Evolutionary conservation across 2,113 vertebrate species (phyloP), one percentile per base, ranked within the genome.

Genomic region (Ramphastos sulfuratus): DNA sequence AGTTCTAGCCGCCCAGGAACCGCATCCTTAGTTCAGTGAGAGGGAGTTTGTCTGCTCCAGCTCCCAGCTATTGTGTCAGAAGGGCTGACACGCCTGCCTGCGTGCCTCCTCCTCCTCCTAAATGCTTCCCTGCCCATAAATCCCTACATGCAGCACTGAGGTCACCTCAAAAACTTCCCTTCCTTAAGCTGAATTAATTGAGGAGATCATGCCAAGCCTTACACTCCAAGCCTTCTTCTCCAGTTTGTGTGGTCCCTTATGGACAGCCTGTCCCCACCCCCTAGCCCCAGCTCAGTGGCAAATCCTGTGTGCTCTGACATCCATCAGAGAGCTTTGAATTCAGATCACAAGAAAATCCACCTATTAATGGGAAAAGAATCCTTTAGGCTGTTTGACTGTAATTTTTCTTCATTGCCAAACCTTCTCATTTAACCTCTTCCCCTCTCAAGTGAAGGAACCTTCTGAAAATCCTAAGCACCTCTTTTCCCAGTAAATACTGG

Each of bases 61-160:
- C 85, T 94, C 83, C 39, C 25, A 92, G 8, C 77, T 81, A 19
- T 71, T 90, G 72, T 90, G 82, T 93, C 73, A 93, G 85, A 85
- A 91, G 82, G 75, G 48, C 64, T 88, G 91, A 63, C 80, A 74
- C 0, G 67, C 54, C 76, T 71, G 75, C 64, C 55, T 91, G 74
- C 82, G 72, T 92, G 74, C 77, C 90, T 44, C 75, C 60, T 31
- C 59, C 82, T 74, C 65, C 16, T 5, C 61, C 63, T 83, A 80
- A 90, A 77, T 44, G 33, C 54, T 91, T 81, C 77, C 87, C 64
- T 85, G 4, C 81, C 42, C 56, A 76, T 71, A 92, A 95, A 90
- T 80, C 61, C 76, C 88, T 81, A 54, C 90, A 77, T 93, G 85
- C 90, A 83, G 94, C 93, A 90, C 77, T 94, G 95, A 91, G 94